Conservation (phyloP, 2,113 vertebrate species). For the Nipponia nippon region DNA sequence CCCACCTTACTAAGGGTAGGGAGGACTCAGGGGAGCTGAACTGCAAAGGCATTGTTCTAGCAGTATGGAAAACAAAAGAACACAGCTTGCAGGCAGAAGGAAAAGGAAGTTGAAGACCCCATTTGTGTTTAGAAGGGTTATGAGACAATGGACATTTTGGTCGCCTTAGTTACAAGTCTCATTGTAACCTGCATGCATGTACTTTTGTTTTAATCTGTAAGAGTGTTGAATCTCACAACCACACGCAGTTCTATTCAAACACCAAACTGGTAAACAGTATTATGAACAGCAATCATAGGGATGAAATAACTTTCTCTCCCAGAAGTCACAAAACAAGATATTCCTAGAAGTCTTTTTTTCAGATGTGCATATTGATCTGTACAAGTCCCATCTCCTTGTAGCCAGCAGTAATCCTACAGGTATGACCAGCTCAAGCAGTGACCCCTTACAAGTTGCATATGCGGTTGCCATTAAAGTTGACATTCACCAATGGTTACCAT, state of each 20-base stretch:
- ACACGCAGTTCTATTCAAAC: conserved; percentile 68
- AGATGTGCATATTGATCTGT: conserved; percentile 52
- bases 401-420: conserved; percentile 26
- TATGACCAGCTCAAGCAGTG: conserved; percentile 47
- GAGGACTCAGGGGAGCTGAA: not conserved
- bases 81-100: conserved; percentile 6
- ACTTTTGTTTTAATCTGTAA: conserved; percentile 52
- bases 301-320: conserved; percentile 45
- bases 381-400: conserved; percentile 13
- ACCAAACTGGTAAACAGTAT: conserved; percentile 61
- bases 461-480: conserved; percentile 49
- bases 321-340: conserved; percentile 52
- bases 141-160: conserved; percentile 13
- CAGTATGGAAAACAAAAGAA: not conserved
- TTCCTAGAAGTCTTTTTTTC: conserved; percentile 44
- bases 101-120: not conserved
- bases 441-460: conserved; percentile 42
- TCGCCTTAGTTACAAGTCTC: conserved; percentile 61
- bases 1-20: not conserved
- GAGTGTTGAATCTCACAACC: conserved; percentile 64
- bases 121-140: not conserved
- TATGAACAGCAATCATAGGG: conserved; percentile 55
- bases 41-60: not conserved
- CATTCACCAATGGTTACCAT: conserved; percentile 14
- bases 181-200: conserved; percentile 61